phyloP scores from a whole-genome alignment of 2,113 vertebrate genomes.

The Pica pica region DNA sequence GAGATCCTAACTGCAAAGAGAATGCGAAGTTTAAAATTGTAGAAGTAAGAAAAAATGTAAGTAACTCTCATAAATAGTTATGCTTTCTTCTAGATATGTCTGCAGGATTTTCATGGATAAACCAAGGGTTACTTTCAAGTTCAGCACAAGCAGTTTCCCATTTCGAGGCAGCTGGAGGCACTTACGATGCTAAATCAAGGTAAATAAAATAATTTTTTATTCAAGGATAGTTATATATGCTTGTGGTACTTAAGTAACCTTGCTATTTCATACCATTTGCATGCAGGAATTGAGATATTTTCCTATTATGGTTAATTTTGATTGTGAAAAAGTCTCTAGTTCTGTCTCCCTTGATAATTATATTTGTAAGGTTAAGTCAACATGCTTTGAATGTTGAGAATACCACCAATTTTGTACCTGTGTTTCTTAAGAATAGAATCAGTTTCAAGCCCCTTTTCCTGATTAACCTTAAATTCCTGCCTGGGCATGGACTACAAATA shows the following conservation, averaged over 20 bases:
- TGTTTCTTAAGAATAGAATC: not conserved
- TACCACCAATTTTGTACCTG: not conserved
- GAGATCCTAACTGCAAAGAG: not conserved
- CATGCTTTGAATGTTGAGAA: not conserved
- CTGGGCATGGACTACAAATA: not conserved
- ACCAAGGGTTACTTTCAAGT: constrained; percentile 72
- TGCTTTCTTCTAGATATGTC: constrained; percentile 74
- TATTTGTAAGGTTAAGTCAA: not conserved
- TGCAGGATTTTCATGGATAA: constrained; percentile 74
- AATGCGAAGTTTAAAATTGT: not conserved
- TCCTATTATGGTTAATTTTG: not conserved
- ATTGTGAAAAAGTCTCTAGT: not conserved
- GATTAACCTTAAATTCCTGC: not conserved
- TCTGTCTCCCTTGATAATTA: not conserved
- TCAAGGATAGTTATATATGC: not conserved
- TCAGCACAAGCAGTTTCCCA: constrained; percentile 64
- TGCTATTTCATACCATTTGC: not conserved
- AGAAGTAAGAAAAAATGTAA: not conserved
- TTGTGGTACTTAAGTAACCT: not conserved
- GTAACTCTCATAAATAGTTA: not conserved
- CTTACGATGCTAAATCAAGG: constrained; percentile 70
- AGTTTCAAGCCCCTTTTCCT: not conserved
- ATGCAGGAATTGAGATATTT: not conserved
- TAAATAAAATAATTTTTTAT: constrained; percentile 14
- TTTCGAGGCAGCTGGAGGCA: constrained; percentile 43